Evolutionary conservation across 2,113 vertebrate genomes (phyloP).

Genomic region (human): DNA sequence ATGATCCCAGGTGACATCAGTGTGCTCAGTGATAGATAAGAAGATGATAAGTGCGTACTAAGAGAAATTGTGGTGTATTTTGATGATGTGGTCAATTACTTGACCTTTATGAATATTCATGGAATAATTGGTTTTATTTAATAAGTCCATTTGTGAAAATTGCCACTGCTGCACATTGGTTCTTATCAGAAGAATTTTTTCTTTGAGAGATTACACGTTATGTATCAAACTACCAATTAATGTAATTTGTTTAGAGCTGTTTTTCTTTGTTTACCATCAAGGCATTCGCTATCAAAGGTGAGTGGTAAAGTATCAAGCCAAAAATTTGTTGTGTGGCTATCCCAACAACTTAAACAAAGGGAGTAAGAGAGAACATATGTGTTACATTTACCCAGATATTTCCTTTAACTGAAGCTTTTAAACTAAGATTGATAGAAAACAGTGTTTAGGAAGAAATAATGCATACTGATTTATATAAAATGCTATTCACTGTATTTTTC

Average conservation of each 20-base stretch:
- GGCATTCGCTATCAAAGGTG: constrained; percentile 74
- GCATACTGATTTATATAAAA: constrained; percentile 85
- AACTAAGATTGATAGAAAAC: constrained; percentile 85
- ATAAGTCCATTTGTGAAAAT: constrained; percentile 82
- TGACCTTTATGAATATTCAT: constrained; percentile 79
- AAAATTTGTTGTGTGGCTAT: constrained; percentile 63
- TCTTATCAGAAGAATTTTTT: constrained; percentile 77
- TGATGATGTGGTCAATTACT: constrained; percentile 84
- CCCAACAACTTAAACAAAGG: constrained; percentile 78
- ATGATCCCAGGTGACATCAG: constrained; percentile 61
- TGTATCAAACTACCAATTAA: constrained; percentile 82
- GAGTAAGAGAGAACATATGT: constrained; percentile 65
- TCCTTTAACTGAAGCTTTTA: constrained; percentile 79
- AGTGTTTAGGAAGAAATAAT: constrained; percentile 84
- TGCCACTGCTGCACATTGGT: constrained; percentile 76
- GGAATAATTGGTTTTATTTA: constrained; percentile 82
- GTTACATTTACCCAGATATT: constrained; percentile 75
- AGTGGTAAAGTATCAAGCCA: constrained; percentile 71
- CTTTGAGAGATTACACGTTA: constrained; percentile 70
- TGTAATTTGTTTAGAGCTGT: constrained; percentile 83
- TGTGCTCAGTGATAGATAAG: constrained; percentile 74
- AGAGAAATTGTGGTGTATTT: constrained; percentile 79
- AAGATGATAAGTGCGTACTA: constrained; percentile 79
- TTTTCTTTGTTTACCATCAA: constrained; percentile 78
- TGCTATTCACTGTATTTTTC: constrained; percentile 84